Conservation (phyloP, 2,797 vertebrate genomes). For the Triplophysa yarkandensis region DNA sequence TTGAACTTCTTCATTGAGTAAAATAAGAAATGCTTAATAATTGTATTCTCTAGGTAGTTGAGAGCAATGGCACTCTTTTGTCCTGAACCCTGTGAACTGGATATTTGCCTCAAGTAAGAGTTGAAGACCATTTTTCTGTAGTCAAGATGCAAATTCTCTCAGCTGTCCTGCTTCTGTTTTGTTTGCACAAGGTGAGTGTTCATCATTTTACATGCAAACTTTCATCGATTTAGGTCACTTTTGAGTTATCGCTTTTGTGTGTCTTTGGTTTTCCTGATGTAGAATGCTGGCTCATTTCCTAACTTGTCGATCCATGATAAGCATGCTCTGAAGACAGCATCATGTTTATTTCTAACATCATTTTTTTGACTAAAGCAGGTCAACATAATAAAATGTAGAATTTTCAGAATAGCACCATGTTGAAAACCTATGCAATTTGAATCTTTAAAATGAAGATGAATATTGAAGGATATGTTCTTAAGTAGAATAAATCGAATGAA, state of each 20-base stretch:
- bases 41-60: conserved; percentile 30
- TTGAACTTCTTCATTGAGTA: background rate
- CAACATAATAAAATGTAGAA: no score
- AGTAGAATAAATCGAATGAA: no score
- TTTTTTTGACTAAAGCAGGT: no score
- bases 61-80: conserved; percentile 44
- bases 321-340: no score
- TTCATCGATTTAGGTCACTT: no score
- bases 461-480: no score
- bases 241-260: background rate
- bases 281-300: no score
- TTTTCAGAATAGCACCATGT: no score
- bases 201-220: no score
- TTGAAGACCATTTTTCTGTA: conserved; percentile 52
- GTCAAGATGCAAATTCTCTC: conserved; percentile 73
- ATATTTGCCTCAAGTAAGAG: conserved; percentile 68
- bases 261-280: background rate
- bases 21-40: background rate
- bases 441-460: no score
- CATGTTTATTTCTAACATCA: background rate
- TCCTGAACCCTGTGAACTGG: conserved; percentile 66
- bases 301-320: no score
- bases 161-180: conserved; percentile 66
- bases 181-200: conserved; percentile 79
- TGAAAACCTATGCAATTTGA: no score